phyloP scores from a whole-genome alignment of 2,888 invertebrate genomes.

The Glaucopsyche alexis region DNA sequence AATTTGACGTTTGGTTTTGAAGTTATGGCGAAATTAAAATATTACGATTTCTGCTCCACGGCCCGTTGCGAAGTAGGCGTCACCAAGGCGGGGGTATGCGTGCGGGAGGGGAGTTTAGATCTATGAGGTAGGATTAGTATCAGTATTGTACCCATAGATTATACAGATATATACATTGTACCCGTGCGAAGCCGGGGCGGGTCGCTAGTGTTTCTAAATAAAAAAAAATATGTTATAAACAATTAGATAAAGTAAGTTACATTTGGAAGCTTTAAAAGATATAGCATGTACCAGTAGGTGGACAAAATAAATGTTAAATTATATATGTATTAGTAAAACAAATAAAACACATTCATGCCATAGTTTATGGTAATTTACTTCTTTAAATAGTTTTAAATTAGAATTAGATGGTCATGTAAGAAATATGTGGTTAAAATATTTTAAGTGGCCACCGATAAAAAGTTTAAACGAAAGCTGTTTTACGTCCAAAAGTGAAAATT shows the following conservation, averaged over 20 bases:
- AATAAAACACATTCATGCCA: neutral
- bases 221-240: neutral
- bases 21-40: too few relatives aligned
- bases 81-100: too few relatives aligned
- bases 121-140: too few relatives aligned
- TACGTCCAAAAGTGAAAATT: neutral
- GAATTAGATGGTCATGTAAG: neutral
- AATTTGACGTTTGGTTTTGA: too few relatives aligned
- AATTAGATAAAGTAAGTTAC: neutral
- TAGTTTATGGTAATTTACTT: neutral
- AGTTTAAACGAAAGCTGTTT: neutral
- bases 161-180: too few relatives aligned
- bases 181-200: too few relatives aligned
- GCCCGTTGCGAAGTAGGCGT: too few relatives aligned
- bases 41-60: too few relatives aligned
- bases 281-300: neutral
- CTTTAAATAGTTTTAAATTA: slow-evolving; percentile 4
- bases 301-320: neutral
- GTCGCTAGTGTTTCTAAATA: too few relatives aligned
- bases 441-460: neutral
- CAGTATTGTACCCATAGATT: too few relatives aligned
- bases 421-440: neutral
- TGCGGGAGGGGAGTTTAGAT: too few relatives aligned
- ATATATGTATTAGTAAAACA: neutral
- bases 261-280: neutral